Conservation (phyloP, 2,797 vertebrate genomes). For the Bradypodion pumilum region DNA sequence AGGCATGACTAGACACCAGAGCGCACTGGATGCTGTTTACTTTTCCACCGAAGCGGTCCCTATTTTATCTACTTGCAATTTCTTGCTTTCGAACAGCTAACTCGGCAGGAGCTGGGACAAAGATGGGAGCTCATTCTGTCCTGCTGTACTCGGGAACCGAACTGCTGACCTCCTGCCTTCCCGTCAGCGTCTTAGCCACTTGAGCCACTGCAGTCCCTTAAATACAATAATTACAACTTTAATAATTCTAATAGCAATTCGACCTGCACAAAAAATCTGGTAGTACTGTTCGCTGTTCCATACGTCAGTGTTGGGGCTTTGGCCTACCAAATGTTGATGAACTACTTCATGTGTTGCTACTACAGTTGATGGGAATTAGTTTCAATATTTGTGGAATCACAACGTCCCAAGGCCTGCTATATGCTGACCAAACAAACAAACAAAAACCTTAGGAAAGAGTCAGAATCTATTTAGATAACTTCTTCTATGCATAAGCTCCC, state of each 20-base stretch:
- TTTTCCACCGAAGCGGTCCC: too few species aligned
- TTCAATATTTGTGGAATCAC: not conserved
- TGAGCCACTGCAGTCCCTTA: too few species aligned
- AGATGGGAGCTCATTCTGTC: too few species aligned
- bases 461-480: not conserved
- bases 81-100: too few species aligned
- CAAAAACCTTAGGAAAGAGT: not conserved
- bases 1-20: too few species aligned
- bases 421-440: not conserved
- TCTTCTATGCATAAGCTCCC: not conserved
- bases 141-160: too few species aligned
- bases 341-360: not conserved
- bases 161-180: too few species aligned
- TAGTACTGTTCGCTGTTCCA: slow-evolving; percentile 1
- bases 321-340: not conserved
- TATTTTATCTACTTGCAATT: too few species aligned
- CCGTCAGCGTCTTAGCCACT: too few species aligned
- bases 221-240: not conserved
- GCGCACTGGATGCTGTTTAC: too few species aligned
- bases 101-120: too few species aligned
- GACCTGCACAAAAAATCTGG: slow-evolving; percentile 55
- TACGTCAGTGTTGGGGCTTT: not conserved
- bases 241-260: slow-evolving; percentile 11
- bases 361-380: not conserved
- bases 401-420: not conserved